Evolutionary conservation across 2,888 invertebrate genomes (phyloP).

Genomic region (Tetranychus truncatus): DNA sequence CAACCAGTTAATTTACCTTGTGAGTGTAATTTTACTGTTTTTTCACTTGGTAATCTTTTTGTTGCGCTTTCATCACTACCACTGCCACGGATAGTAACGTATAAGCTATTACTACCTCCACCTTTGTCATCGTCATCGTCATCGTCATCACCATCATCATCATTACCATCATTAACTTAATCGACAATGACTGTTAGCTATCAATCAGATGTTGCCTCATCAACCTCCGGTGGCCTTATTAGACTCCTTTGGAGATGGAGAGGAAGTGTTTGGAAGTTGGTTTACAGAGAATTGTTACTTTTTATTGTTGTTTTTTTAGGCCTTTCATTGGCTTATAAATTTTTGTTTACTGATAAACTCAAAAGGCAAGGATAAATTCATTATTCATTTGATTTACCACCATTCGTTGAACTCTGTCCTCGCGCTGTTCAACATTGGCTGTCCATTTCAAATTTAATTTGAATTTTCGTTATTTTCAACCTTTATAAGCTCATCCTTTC

Average conservation of each 20-base stretch:
- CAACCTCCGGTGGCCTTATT: slow-evolving; percentile 42
- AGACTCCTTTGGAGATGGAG: slow-evolving; percentile 42
- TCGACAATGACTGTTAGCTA: slow-evolving; percentile 41
- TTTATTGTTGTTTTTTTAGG: slow-evolving; percentile 36
- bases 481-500: too few species aligned
- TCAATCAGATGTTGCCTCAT: slow-evolving; percentile 42
- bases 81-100: too few species aligned
- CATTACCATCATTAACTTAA: neutral
- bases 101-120: too few species aligned
- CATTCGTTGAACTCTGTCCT: too few species aligned
- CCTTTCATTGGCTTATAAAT: slow-evolving; percentile 21
- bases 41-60: too few species aligned
- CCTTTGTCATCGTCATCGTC: too few species aligned
- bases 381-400: too few species aligned
- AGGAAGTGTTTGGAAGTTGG: slow-evolving; percentile 42
- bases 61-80: too few species aligned
- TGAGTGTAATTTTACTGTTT: too few species aligned
- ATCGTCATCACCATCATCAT: too few species aligned
- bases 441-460: neutral
- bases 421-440: too few species aligned
- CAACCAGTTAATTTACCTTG: too few species aligned
- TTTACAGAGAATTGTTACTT: slow-evolving; percentile 40
- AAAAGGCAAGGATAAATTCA: slow-evolving; percentile 17
- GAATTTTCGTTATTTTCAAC: neutral
- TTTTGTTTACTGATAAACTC: slow-evolving; percentile 19